phyloP scores from a whole-genome alignment of 2,888 invertebrate species.

The Caenorhabditis japonica region DNA sequence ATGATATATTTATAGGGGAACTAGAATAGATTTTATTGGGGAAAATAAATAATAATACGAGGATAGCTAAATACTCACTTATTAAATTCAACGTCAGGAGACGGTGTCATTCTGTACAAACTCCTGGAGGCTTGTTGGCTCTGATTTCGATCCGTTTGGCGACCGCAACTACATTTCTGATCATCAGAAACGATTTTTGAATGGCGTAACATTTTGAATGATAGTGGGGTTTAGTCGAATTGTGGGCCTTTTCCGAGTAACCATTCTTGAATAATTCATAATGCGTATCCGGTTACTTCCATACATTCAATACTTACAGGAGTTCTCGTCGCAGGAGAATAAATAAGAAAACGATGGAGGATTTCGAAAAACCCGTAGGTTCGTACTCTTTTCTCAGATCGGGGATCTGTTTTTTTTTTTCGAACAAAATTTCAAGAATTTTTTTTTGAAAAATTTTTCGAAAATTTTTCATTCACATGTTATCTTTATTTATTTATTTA shows the following conservation, averaged over 20 bases:
- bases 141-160: constrained; percentile 7
- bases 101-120: constrained; percentile 26
- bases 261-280: constrained; percentile 17
- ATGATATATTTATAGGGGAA: constrained; percentile 23
- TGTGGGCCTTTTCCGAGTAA: background rate
- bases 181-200: background rate
- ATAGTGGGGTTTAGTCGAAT: background rate
- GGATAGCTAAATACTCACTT: constrained; percentile 14
- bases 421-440: no score
- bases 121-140: background rate
- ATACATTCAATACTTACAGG: constrained; percentile 4
- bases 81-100: constrained; percentile 17
- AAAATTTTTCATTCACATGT: no score
- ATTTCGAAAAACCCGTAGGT: no score
- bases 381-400: no score
- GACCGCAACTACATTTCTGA: constrained; percentile 37
- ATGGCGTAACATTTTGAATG: background rate
- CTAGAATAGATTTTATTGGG: no score
- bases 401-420: no score
- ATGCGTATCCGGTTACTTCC: constrained; percentile 21
- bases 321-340: constrained; percentile 5
- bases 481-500: no score
- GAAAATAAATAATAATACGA: no score
- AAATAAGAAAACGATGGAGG: background rate
- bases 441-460: no score